Base-by-base conservation (phyloP, 2,113 vertebrate genomes). In the Gnathonemus echidnorhynchus region DNA sequence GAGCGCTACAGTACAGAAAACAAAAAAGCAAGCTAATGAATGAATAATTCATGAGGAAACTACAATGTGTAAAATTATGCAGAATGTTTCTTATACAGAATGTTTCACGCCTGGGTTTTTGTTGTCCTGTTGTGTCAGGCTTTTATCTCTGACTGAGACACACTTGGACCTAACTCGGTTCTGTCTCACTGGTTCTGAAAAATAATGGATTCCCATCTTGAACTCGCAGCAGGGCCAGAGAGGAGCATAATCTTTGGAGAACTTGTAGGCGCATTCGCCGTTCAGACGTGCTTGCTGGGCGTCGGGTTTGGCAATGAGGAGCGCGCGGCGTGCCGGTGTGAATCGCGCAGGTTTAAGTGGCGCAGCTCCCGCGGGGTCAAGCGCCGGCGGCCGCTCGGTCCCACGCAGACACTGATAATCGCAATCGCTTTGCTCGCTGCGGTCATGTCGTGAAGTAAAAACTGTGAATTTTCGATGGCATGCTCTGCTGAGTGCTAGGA, bases 171-270 rank as follows among this genome's bases (percentile, higher is more conserved):
- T 24, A 85, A 85, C 45, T 46, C 45, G 45, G 53, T 58, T 62
- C 56, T 88, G 53, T 88, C 39, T 85, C 83, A 85, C 83, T 85
- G 83, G 39, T 85, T 85, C 83, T 48, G 45, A n/a, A 24, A 74
- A 58, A 48, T n/a, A 45, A 49, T 21, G 58, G 86, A 48, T 74
- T 62, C 88, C 24, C n/a, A 48, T 66, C 31, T 42, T 45, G 42
- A 31, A 58, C 62, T 35, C 88, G 74, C 58, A 53, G 31, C 48
- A 27, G 58, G 42, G 21, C 15, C 11, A 74, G 1, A 49, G 45
- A 49, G 10, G 17, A 49, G 24, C 10, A 27, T 74, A 48, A 88
- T 88, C 66, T n/a, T 46, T 49, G 35, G 53, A n/a, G 39, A 88
- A 58, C 21, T 56, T 66, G 87, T n/a, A 7, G 56, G 46, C 58